phyloP scores from a whole-genome alignment of 2,113 vertebrate species.

The Neotragus pygmaeus region DNA sequence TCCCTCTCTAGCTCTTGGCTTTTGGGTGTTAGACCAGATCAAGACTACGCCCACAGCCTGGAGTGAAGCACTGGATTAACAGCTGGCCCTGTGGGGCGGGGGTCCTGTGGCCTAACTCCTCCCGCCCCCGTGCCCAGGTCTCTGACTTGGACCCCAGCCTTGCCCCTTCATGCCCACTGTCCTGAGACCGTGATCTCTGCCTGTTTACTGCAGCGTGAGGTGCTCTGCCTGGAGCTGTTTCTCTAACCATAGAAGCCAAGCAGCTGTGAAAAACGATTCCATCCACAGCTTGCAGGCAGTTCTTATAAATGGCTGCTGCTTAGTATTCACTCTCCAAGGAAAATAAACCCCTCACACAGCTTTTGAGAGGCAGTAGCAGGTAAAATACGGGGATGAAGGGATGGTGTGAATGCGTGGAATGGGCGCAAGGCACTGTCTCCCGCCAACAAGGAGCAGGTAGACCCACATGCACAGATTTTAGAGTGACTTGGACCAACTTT shows the following conservation, averaged over 20 bases:
- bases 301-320: neutral
- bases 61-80: neutral
- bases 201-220: neutral
- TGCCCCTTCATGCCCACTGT: neutral
- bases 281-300: neutral
- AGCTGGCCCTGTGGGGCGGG: neutral
- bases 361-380: neutral
- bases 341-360: neutral
- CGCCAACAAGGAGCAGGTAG: neutral
- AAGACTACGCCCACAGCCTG: neutral
- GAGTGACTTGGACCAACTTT: neutral
- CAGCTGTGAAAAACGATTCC: neutral
- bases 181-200: neutral
- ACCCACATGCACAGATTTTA: neutral
- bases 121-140: neutral
- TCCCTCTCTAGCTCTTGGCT: neutral
- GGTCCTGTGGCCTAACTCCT: neutral
- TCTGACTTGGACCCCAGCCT: neutral
- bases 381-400: neutral
- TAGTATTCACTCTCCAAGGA: neutral
- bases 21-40: neutral
- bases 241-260: neutral
- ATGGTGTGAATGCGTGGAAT: neutral
- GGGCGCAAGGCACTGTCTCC: neutral
- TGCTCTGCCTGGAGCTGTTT: neutral